These are phyloP conservation scores for Glomeris maerens DNA, from an alignment of 1,140 invertebrate genomes.

Conservation along the genomic window DNA sequence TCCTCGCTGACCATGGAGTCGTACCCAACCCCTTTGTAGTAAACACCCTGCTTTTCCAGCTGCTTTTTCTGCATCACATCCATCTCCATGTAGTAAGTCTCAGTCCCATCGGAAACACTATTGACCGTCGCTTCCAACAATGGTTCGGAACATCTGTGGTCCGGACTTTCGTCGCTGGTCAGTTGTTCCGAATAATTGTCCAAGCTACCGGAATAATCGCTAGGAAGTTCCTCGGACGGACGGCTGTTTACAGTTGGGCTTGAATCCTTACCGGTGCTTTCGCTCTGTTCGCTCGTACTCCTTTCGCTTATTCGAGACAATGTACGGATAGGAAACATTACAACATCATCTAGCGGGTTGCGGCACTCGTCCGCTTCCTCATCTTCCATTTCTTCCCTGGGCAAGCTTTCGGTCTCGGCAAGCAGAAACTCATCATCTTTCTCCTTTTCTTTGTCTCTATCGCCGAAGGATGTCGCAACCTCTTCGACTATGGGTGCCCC, in stretches of 20 bases:
- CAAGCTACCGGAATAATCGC: slow-evolving; percentile 4
- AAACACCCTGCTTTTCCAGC: slow-evolving; percentile 9
- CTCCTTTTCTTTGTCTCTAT: too few species aligned
- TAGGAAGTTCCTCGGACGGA: not conserved
- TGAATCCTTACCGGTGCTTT: slow-evolving; percentile 15
- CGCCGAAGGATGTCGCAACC: too few species aligned
- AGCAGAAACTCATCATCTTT: too few species aligned
- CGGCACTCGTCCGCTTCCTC: too few species aligned
- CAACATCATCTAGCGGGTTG: too few species aligned
- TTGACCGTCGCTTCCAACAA: too few species aligned
- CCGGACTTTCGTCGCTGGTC: not conserved
- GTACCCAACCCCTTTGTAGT: too few species aligned
- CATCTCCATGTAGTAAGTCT: slow-evolving; percentile 9
- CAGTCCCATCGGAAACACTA: too few species aligned
- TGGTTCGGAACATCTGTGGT: too few species aligned
- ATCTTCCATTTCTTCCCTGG: too few species aligned
- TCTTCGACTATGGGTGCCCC: too few species aligned
- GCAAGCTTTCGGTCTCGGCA: too few species aligned
- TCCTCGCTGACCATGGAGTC: slow-evolving; percentile 4
- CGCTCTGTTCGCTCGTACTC: slow-evolving; percentile 59
- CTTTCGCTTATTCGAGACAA: slow-evolving; percentile 71
- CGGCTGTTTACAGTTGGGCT: slow-evolving; percentile 1
- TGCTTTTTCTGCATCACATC: slow-evolving; percentile 4
- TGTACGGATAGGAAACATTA: slow-evolving; percentile 48
- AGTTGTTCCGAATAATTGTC: not conserved